These are phyloP conservation scores for Cyclophora punctaria DNA, from an alignment of 2,888 invertebrate genomes.

Conservation along the genomic window DNA sequence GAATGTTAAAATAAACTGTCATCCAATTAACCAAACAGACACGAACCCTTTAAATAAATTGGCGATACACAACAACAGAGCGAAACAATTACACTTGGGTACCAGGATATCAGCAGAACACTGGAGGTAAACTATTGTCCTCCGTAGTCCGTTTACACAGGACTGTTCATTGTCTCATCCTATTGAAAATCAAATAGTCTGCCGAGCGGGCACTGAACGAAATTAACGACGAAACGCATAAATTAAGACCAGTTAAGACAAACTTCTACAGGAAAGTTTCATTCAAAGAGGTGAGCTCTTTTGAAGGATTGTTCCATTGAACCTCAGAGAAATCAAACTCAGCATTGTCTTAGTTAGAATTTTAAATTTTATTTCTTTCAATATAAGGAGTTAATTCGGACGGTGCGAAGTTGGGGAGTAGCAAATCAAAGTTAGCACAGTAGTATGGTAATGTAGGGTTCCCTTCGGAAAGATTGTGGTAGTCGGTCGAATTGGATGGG, in stretches of 20 bases:
- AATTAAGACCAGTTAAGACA: slow-evolving; percentile 56
- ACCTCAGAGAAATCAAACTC: slow-evolving; percentile 21
- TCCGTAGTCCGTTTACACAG: slow-evolving; percentile 28
- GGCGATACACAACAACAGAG: slow-evolving; percentile 5
- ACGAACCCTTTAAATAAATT: slow-evolving; percentile 4
- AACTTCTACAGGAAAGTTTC: slow-evolving; percentile 52
- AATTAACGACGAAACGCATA: slow-evolving; percentile 64
- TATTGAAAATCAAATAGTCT: slow-evolving; percentile 56
- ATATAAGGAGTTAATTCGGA: slow-evolving; percentile 17
- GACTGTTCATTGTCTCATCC: slow-evolving; percentile 46
- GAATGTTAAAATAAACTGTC: slow-evolving; percentile 4
- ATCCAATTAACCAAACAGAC: slow-evolving; percentile 3
- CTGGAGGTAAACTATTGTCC: slow-evolving; percentile 37
- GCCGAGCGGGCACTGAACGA: slow-evolving; percentile 31
- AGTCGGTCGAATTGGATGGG: slow-evolving; percentile 57
- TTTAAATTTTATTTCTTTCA: slow-evolving; percentile 18
- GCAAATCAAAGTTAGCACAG: slow-evolving; percentile 31
- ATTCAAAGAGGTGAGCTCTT: slow-evolving; percentile 53
- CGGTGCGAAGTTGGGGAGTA: slow-evolving; percentile 6
- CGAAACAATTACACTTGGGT: slow-evolving; percentile 20
- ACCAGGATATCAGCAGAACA: slow-evolving; percentile 18
- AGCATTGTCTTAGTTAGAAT: slow-evolving; percentile 12
- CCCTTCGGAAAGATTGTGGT: slow-evolving; percentile 63
- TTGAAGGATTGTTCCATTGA: slow-evolving; percentile 51
- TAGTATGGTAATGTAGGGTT: slow-evolving; percentile 58